Conservation (phyloP, 2,888 invertebrate genomes). For the Metallyticus violacea region DNA sequence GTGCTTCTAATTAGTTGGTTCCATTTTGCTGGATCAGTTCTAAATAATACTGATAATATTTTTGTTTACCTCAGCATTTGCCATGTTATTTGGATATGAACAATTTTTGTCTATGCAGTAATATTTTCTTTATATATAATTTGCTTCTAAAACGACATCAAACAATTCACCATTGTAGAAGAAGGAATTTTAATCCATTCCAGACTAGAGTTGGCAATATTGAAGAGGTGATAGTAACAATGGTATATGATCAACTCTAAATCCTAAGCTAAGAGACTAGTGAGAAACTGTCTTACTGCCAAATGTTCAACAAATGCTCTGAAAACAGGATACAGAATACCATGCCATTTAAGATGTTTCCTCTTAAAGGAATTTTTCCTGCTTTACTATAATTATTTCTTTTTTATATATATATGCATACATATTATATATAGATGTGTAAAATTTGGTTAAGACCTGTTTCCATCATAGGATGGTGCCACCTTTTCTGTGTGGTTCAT, state of each 20-base stretch:
- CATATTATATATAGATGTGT: neutral
- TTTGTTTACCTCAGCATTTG: neutral
- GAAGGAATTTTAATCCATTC: conserved; percentile 20
- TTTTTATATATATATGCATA: neutral
- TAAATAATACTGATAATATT: neutral
- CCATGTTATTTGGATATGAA: neutral
- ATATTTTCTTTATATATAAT: neutral
- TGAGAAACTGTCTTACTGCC: conserved; percentile 22
- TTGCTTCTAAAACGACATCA: conserved; percentile 25
- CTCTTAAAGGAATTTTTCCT: neutral
- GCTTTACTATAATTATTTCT: neutral
- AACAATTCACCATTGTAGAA: conserved; percentile 22
- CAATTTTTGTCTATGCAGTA: neutral
- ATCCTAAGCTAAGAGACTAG: conserved; percentile 26
- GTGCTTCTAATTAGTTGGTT: neutral
- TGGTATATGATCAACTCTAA: conserved; percentile 20
- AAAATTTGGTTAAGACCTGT: conserved; percentile 1
- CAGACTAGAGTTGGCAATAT: conserved; percentile 29
- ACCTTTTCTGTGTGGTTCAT: neutral
- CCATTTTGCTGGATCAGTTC: neutral
- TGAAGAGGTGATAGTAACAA: conserved; percentile 25
- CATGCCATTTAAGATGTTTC: conserved; percentile 29
- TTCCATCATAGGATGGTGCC: neutral
- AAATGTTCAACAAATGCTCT: conserved; percentile 22
- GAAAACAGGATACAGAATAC: conserved; percentile 34